Evolutionary conservation across 1,140 invertebrate genomes (phyloP).

Genomic region (Phthorimaea operculella): DNA sequence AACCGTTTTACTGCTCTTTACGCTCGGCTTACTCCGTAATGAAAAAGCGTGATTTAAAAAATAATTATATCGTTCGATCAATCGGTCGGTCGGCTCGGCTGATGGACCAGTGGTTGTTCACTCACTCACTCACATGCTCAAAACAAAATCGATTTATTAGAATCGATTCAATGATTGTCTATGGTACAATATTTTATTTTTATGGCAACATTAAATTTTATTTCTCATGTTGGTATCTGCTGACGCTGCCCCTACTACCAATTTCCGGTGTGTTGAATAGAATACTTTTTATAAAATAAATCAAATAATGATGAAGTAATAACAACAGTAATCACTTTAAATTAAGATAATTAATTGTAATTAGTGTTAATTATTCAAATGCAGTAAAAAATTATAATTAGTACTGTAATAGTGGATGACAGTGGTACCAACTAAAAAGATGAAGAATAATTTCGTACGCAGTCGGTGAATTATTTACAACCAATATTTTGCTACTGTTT

Average conservation of each 20-base stretch:
- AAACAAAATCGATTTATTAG: too few species aligned
- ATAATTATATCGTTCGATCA: too few species aligned
- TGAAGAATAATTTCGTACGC: slow-evolving; percentile 59
- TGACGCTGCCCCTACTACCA: slow-evolving; percentile 46
- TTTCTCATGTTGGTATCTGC: slow-evolving; percentile 46
- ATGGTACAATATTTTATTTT: neutral
- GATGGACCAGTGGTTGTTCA: too few species aligned
- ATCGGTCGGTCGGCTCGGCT: too few species aligned
- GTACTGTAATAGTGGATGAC: slow-evolving; percentile 17
- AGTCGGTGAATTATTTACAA: slow-evolving; percentile 66
- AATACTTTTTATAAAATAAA: neutral
- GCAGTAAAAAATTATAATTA: neutral
- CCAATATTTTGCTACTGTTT: slow-evolving; percentile 60
- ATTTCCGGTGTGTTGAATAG: slow-evolving; percentile 34
- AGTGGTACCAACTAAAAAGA: slow-evolving; percentile 41
- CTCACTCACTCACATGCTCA: too few species aligned
- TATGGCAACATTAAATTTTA: slow-evolving; percentile 10
- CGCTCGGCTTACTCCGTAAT: too few species aligned
- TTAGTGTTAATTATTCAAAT: neutral
- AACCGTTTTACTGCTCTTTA: too few species aligned
- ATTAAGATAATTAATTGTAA: neutral
- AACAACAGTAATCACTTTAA: slow-evolving; percentile 26
- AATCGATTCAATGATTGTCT: neutral
- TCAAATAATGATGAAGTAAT: neutral
- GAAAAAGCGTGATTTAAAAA: too few species aligned